Conservation (phyloP, 2,888 invertebrate species). For the Eristalis pertinax region DNA sequence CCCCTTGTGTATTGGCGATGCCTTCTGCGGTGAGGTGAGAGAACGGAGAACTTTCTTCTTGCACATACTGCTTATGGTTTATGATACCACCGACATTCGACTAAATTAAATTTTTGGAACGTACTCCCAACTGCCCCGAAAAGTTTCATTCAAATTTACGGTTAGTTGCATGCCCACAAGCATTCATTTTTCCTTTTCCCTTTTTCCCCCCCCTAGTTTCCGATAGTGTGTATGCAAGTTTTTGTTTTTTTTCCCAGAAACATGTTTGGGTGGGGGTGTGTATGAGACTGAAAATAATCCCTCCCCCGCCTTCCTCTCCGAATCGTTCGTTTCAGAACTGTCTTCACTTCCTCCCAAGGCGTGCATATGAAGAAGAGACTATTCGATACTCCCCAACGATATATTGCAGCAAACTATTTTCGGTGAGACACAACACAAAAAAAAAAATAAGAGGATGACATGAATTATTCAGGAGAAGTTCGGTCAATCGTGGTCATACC, state of each 20-base stretch:
- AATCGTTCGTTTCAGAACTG: neutral
- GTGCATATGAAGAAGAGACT: constrained; percentile 44
- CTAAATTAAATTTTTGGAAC: constrained; percentile 63
- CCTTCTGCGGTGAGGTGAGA: neutral
- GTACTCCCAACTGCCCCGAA: constrained; percentile 63
- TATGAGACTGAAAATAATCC: constrained; percentile 4
- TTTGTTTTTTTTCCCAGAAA: constrained; percentile 20
- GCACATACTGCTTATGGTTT: constrained; percentile 9
- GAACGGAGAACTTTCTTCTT: neutral
- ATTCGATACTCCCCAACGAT: constrained; percentile 40
- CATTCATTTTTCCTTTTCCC: constrained; percentile 22
- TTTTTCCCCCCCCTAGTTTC: neutral
- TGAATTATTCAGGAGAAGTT: constrained; percentile 50
- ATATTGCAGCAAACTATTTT: constrained; percentile 34
- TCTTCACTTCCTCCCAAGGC: constrained; percentile 19
- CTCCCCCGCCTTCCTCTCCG: neutral
- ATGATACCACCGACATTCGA: constrained; percentile 30
- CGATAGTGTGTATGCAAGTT: constrained; percentile 21
- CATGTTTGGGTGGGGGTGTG: constrained; percentile 13
- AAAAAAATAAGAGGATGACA: neutral
- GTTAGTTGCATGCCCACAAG: constrained; percentile 59
- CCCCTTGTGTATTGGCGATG: neutral
- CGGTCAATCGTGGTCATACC: constrained; percentile 40
- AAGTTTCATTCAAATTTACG: constrained; percentile 66
- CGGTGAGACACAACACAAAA: neutral